Evolutionary conservation across 2,797 vertebrate genomes (phyloP).

Genomic region (Gobio occitaniae): DNA sequence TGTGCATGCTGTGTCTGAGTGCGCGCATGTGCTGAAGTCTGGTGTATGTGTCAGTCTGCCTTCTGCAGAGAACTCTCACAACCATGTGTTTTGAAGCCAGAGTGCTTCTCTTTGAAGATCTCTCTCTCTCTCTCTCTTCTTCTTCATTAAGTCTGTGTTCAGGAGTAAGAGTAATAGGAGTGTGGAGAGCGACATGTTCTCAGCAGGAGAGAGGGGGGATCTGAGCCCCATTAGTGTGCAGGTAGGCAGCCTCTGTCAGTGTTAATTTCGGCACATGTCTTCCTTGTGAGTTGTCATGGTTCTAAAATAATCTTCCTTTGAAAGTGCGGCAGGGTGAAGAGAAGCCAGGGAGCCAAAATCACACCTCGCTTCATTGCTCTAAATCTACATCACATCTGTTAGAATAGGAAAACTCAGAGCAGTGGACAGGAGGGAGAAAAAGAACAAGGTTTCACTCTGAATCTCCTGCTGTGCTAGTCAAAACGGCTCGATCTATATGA

Average conservation of each 20-base stretch:
- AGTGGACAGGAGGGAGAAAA: slow-evolving; percentile 23
- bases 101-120: slow-evolving; percentile 37
- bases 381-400: slow-evolving; percentile 39
- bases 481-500: slow-evolving; percentile 20
- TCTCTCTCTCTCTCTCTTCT: neutral
- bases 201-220: slow-evolving; percentile 25
- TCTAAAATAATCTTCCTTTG: slow-evolving; percentile 30
- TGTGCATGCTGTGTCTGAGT: neutral
- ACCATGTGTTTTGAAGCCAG: slow-evolving; percentile 12
- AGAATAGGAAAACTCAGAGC: slow-evolving; percentile 14
- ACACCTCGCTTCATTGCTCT: slow-evolving; percentile 22
- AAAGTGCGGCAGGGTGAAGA: neutral
- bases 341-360: slow-evolving; percentile 25
- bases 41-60: neutral
- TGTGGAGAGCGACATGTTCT: slow-evolving; percentile 19
- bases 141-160: slow-evolving; percentile 29
- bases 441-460: slow-evolving; percentile 2
- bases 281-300: slow-evolving; percentile 4
- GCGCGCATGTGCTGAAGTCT: neutral
- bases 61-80: neutral
- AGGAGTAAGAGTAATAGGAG: slow-evolving; percentile 13
- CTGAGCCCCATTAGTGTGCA: slow-evolving; percentile 38
- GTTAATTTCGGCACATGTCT: slow-evolving; percentile 29
- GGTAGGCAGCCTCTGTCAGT: slow-evolving; percentile 37
- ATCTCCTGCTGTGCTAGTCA: slow-evolving; percentile 14